Percentiles rank a stretch among this genome's conserved stretches.
These are phyloP conservation scores for Diaperis boleti DNA, from an alignment of 2,888 invertebrate genomes.

Conservation along the genomic window DNA sequence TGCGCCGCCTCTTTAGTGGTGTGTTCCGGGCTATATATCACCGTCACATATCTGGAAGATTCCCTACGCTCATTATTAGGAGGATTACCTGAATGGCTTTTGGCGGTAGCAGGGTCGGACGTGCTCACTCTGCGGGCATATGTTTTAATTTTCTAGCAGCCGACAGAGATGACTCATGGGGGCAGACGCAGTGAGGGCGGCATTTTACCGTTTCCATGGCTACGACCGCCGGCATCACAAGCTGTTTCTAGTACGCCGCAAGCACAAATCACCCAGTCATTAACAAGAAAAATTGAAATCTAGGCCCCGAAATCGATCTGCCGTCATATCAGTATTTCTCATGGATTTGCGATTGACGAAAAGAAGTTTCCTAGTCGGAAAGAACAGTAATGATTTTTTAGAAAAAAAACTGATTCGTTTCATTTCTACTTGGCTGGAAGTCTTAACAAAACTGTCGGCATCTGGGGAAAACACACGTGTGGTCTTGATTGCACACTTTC, in stretches of 20 bases:
- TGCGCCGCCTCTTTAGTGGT: slow-evolving; percentile 16
- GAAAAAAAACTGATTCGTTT: background rate
- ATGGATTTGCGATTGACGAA: background rate
- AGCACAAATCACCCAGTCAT: slow-evolving; percentile 38
- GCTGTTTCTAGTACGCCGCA: slow-evolving; percentile 24
- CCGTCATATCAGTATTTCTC: slow-evolving; percentile 4
- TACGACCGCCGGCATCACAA: slow-evolving; percentile 32
- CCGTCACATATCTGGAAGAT: slow-evolving; percentile 34
- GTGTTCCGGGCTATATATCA: slow-evolving; percentile 32
- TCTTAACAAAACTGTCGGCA: too few relatives aligned
- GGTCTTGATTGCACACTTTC: background rate
- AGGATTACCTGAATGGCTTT: slow-evolving; percentile 46
- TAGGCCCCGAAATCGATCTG: slow-evolving; percentile 4
- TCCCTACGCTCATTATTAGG: slow-evolving; percentile 42
- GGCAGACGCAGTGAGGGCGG: slow-evolving; percentile 32
- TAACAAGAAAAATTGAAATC: slow-evolving; percentile 31
- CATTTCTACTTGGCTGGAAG: too few relatives aligned
- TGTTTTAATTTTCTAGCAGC: slow-evolving; percentile 44
- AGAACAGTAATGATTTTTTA: too few relatives aligned
- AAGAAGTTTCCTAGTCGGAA: background rate
- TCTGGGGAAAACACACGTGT: too few relatives aligned
- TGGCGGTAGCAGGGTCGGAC: slow-evolving; percentile 40
- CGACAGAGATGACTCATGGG: slow-evolving; percentile 46
- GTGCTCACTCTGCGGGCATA: slow-evolving; percentile 42
- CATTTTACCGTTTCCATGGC: slow-evolving; percentile 34